Conservation (phyloP, 1,140 invertebrate species). For the Saccostrea echinata region DNA sequence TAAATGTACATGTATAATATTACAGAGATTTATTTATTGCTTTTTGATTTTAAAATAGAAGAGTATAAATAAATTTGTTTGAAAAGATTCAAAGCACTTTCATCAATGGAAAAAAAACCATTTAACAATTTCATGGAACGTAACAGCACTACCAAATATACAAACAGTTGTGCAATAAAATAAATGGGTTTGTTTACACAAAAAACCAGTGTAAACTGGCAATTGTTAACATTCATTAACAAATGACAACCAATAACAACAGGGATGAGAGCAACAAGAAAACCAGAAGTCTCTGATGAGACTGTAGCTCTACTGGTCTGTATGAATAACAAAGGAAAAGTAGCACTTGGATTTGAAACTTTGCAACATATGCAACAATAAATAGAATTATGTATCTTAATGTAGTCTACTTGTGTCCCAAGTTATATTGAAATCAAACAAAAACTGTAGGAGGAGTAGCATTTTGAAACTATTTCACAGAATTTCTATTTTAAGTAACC, state of each 20-base stretch:
- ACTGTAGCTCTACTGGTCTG: too few relatives aligned
- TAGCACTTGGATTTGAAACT: too few relatives aligned
- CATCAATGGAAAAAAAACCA: not conserved
- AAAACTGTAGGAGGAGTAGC: too few relatives aligned
- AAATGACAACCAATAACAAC: conserved; percentile 9
- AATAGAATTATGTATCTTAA: too few relatives aligned
- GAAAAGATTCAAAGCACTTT: not conserved
- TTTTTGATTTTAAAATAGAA: not conserved
- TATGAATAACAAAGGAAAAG: too few relatives aligned
- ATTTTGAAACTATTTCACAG: too few relatives aligned
- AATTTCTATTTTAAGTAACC: too few relatives aligned
- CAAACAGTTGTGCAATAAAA: not conserved
- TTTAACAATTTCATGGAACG: not conserved
- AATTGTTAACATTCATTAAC: not conserved
- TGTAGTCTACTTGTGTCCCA: too few relatives aligned
- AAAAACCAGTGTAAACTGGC: not conserved
- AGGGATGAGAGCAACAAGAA: not conserved
- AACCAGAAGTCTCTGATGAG: too few relatives aligned
- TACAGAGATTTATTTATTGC: not conserved
- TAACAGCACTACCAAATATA: not conserved
- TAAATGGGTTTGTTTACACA: not conserved
- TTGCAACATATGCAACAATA: too few relatives aligned
- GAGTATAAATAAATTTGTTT: not conserved
- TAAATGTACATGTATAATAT: not conserved
- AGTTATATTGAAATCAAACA: too few relatives aligned